These are phyloP conservation scores for Ptychoptera contaminata DNA, from an alignment of 2,888 invertebrate species.

Conservation along the genomic window DNA sequence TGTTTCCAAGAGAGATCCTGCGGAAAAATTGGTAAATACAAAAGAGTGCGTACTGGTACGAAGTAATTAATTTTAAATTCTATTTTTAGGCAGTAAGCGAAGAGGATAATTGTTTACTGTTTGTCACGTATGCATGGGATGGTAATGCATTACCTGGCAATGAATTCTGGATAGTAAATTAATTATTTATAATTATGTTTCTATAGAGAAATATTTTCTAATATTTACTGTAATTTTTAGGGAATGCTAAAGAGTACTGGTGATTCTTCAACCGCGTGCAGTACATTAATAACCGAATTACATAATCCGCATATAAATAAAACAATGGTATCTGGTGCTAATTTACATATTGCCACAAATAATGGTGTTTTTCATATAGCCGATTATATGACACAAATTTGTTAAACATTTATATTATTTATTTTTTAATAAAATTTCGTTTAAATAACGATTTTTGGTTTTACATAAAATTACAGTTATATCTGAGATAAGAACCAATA, in stretches of 20 bases:
- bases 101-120: slow-evolving; percentile 35
- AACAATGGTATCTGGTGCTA: slow-evolving; percentile 32
- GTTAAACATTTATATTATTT: slow-evolving; percentile 9
- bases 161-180: slow-evolving; percentile 46
- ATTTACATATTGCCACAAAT: slow-evolving; percentile 34
- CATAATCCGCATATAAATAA: slow-evolving; percentile 39
- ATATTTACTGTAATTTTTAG: neutral
- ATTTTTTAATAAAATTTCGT: neutral
- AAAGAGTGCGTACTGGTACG: neutral
- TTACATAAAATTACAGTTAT: too few relatives aligned
- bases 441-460: too few relatives aligned
- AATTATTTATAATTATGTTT: neutral
- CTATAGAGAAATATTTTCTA: neutral
- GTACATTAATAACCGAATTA: slow-evolving; percentile 38
- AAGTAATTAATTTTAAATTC: neutral
- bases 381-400: too few relatives aligned
- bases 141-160: slow-evolving; percentile 58
- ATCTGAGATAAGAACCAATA: too few relatives aligned
- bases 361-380: slow-evolving; percentile 24
- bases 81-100: slow-evolving; percentile 16
- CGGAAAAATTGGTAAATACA: slow-evolving; percentile 28
- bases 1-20: slow-evolving; percentile 39
- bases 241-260: slow-evolving; percentile 22
- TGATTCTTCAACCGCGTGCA: slow-evolving; percentile 42
- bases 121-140: slow-evolving; percentile 58